Percentiles rank a stretch among this genome's conserved stretches.
phyloP scores from a whole-genome alignment of 2,113 vertebrate species.

The Progne subis region DNA sequence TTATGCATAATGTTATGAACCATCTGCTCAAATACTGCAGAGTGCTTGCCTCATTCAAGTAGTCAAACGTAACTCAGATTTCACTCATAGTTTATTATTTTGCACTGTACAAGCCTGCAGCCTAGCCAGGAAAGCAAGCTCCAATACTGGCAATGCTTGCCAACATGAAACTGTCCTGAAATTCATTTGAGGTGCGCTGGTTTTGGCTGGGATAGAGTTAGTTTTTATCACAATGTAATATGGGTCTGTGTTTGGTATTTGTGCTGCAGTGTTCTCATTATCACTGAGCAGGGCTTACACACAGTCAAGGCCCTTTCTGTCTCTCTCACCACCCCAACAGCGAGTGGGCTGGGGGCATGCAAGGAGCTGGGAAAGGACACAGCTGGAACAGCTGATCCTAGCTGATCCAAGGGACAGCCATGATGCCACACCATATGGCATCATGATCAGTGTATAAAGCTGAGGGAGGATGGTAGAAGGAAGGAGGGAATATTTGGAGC shows the following conservation, averaged over 20 bases:
- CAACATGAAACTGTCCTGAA: not conserved
- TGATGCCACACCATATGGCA: not conserved
- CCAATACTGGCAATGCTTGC: not conserved
- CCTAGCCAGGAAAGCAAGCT: not conserved
- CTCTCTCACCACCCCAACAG: not conserved
- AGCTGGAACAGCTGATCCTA: not conserved
- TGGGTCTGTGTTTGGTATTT: not conserved
- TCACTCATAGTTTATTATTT: not conserved
- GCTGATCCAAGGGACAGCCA: not conserved
- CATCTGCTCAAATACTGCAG: not conserved
- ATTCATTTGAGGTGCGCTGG: not conserved
- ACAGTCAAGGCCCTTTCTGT: not conserved
- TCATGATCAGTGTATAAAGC: not conserved
- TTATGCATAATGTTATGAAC: not conserved
- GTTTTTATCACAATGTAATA: not conserved
- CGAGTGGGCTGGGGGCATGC: fast-evolving
- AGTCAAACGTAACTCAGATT: not conserved
- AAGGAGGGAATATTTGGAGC: not conserved
- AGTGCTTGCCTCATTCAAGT: not conserved
- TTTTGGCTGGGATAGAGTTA: not conserved
- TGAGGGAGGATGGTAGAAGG: not conserved
- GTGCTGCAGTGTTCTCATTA: not conserved
- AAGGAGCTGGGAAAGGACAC: not conserved
- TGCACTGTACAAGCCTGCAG: not conserved
- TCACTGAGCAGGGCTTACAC: not conserved